phyloP scores from a whole-genome alignment of 1,140 invertebrate species.

The Heliothis virescens region DNA sequence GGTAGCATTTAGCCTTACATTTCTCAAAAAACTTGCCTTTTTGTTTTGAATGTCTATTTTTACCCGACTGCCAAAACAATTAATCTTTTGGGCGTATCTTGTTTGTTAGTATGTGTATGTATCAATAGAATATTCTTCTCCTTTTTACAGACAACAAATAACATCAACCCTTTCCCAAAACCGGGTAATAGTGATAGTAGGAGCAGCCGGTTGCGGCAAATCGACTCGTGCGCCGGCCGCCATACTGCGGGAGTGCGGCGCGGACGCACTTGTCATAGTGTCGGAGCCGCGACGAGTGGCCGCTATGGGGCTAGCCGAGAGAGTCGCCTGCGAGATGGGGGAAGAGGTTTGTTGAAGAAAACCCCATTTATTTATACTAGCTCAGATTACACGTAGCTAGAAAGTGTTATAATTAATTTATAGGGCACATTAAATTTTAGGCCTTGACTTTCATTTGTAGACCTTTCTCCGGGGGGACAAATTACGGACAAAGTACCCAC shows the following conservation, averaged over 20 bases:
- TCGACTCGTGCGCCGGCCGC: conserved; percentile 77
- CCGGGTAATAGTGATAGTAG: conserved; percentile 73
- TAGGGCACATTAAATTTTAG: no score
- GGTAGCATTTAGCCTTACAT: no score
- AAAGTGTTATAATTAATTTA: not conserved
- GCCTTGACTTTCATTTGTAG: no score
- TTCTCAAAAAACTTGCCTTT: no score
- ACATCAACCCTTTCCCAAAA: conserved; percentile 62
- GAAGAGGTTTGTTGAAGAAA: conserved; percentile 74
- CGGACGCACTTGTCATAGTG: conserved; percentile 81
- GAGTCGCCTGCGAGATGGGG: conserved; percentile 93
- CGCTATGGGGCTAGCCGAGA: conserved; percentile 94
- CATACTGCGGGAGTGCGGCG: conserved; percentile 61
- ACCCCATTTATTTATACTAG: not conserved
- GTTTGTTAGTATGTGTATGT: no score
- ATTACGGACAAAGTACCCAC: no score
- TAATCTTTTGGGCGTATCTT: no score
- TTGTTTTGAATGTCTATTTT: no score
- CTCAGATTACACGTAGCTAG: not conserved
- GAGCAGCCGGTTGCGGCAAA: conserved; percentile 82
- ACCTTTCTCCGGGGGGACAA: no score
- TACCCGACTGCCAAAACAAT: no score
- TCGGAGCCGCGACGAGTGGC: conserved; percentile 97
- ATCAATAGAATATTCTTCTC: not conserved
- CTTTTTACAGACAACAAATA: conserved; percentile 68